These are phyloP conservation scores for Gorsachius goisagi DNA, from an alignment of 2,113 vertebrate species.

Conservation along the genomic window DNA sequence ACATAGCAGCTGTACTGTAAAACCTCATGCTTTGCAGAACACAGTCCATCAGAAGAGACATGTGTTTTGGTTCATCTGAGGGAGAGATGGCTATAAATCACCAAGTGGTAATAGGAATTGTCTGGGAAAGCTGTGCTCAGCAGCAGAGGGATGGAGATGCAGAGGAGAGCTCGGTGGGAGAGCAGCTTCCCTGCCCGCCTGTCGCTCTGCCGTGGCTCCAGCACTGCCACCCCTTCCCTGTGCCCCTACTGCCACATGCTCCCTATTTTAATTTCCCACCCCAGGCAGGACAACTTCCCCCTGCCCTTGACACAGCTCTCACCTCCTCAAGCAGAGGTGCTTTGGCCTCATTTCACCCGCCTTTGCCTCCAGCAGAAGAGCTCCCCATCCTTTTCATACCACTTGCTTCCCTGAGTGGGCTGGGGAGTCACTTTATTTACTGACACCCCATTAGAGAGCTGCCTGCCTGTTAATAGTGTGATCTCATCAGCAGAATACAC, in stretches of 20 bases:
- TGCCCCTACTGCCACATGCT: not conserved
- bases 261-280: not conserved
- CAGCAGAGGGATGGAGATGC: not conserved
- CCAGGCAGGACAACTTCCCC: not conserved
- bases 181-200: not conserved
- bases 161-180: not conserved
- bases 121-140: conserved; percentile 9
- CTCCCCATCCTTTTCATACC: not conserved
- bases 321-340: not conserved
- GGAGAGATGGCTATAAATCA: conserved; percentile 41
- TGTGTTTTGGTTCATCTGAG: conserved; percentile 40
- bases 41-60: conserved; percentile 24
- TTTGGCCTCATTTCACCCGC: not conserved
- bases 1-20: conserved; percentile 1
- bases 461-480: not conserved
- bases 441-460: not conserved
- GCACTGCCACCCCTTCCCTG: not conserved
- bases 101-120: conserved; percentile 6
- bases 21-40: conserved; percentile 42
- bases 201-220: fast-evolving
- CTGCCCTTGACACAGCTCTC: not conserved
- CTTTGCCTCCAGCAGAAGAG: not conserved
- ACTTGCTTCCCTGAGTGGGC: fast-evolving
- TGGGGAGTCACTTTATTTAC: not conserved
- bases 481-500: not conserved